Evolutionary conservation across 2,888 invertebrate genomes (phyloP).

Genomic region (Epinotia bilunana): DNA sequence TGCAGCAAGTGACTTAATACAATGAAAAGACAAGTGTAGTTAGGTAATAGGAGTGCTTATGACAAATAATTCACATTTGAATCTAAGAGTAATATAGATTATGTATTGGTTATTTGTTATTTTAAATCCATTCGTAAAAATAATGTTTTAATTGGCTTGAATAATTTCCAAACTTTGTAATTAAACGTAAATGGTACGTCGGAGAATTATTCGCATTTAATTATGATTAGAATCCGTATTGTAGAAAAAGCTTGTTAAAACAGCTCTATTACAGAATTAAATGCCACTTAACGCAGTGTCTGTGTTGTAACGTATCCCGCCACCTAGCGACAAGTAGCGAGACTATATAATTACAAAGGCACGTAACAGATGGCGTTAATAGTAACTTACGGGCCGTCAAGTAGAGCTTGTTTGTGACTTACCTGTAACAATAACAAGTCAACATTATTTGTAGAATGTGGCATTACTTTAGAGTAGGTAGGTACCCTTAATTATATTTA

Average conservation of each 20-base stretch:
- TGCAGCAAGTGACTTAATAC: not conserved
- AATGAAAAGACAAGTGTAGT: not conserved
- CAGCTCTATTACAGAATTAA: too few species aligned
- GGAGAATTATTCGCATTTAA: too few species aligned
- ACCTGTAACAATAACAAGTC: conserved; percentile 79
- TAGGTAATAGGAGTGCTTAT: not conserved
- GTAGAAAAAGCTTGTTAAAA: too few species aligned
- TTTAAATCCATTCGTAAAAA: too few species aligned
- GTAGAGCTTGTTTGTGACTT: conserved; percentile 66
- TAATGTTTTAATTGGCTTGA: too few species aligned
- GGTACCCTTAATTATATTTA: too few species aligned
- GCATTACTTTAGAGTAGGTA: too few species aligned
- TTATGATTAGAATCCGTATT: too few species aligned
- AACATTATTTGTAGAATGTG: not conserved
- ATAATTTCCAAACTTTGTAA: too few species aligned
- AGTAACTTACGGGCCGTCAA: conserved; percentile 3
- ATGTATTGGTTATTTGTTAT: too few species aligned
- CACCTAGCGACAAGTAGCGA: conserved; percentile 66
- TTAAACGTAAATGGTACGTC: too few species aligned
- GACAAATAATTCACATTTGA: not conserved
- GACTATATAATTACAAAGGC: conserved; percentile 51
- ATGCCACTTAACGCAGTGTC: not conserved
- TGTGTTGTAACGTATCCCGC: conserved; percentile 47
- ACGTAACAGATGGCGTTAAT: conserved; percentile 58
- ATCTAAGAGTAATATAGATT: too few species aligned